Evolutionary conservation across 30 jellyfish, hydroid and myxozoan genomes (phyloP), one percentile per base, ranked within the genome.

Genomic region (Hydractinia echinata): DNA sequence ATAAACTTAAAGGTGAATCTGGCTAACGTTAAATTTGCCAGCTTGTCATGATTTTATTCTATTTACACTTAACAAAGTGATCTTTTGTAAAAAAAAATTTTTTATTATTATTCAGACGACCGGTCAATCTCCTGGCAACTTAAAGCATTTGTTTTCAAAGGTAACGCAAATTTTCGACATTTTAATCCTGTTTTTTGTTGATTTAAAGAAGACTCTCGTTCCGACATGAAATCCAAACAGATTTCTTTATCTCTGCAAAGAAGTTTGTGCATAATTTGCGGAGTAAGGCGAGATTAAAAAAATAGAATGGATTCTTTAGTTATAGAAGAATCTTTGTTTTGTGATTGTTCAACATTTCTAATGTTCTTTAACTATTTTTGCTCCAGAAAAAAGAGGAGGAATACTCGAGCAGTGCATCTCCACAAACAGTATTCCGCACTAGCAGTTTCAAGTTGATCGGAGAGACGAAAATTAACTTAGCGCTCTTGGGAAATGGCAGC

Each of bases 341-440:
- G 64, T 54, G 8, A 11, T 4, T n/a, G 9, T 68, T 2, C 2
- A 30, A 30, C 44, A 30, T 30, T 30, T 30, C 44, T 30, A 30
- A 30, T 30, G 44, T 30, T 30, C 2, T 30, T 30, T 30, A 30
- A 30, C 44, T 30, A 30, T 30, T 30, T 30, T 30, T 30, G 44
- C 44, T 30, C 44, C 44, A 72, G 52, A 72, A 53, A 21, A 72
- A 72, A 72, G 81, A 72, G 8, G 81, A 72, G 19, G 81, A 72
- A 19, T 72, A 19, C 16, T 50, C 81, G 52, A 54, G 85, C 60
- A 73, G 82, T 67, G 92, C 94, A 2, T 84, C 97, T 5, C 95
- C 97, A 67, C 97, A 88, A 58, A 91, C 98, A n/a, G 95, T 91
- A 8, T 91, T 91, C 80, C 81, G 98, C 51, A 82, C 95, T 13